Conservation (phyloP, 2,888 invertebrate species). For the Eristalis arbustorum region DNA sequence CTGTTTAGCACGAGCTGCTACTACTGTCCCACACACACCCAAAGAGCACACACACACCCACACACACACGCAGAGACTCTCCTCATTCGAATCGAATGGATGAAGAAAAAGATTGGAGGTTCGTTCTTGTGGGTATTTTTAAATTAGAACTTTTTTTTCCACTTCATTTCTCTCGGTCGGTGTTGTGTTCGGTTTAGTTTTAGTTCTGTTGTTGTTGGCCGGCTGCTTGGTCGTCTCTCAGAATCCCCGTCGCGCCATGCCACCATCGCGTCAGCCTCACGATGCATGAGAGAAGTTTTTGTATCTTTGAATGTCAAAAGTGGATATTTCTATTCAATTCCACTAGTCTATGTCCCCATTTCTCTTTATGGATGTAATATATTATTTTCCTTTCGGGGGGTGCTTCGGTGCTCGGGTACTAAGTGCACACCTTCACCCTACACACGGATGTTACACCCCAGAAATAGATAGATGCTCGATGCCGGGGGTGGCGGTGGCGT, state of each 20-base stretch:
- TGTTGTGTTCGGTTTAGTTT: conserved; percentile 9
- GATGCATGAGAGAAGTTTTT: neutral
- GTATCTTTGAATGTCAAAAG: conserved; percentile 68
- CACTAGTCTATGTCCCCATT: conserved; percentile 40
- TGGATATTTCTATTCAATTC: conserved; percentile 36
- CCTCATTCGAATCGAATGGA: conserved; percentile 56
- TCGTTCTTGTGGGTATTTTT: conserved; percentile 68
- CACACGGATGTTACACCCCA: conserved; percentile 28
- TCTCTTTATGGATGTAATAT: conserved; percentile 40
- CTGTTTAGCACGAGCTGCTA: neutral
- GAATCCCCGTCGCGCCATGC: neutral
- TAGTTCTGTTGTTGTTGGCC: conserved; percentile 3
- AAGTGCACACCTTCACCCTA: conserved; percentile 49
- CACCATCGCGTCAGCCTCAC: too few species aligned
- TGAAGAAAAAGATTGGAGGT: conserved; percentile 45
- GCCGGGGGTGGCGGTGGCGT: neutral
- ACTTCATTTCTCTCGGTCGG: conserved; percentile 37
- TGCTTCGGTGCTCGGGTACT: neutral
- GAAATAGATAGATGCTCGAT: conserved; percentile 39
- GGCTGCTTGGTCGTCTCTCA: neutral
- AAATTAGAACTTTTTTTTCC: conserved; percentile 66
- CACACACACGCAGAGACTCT: neutral
- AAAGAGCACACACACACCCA: conserved; percentile 29
- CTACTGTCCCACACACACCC: neutral
- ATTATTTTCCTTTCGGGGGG: conserved; percentile 1